These are phyloP conservation scores for Catalaphyllia jardinei DNA, from an alignment of 64 coral and sea anemone genomes.

Conservation along the genomic window DNA sequence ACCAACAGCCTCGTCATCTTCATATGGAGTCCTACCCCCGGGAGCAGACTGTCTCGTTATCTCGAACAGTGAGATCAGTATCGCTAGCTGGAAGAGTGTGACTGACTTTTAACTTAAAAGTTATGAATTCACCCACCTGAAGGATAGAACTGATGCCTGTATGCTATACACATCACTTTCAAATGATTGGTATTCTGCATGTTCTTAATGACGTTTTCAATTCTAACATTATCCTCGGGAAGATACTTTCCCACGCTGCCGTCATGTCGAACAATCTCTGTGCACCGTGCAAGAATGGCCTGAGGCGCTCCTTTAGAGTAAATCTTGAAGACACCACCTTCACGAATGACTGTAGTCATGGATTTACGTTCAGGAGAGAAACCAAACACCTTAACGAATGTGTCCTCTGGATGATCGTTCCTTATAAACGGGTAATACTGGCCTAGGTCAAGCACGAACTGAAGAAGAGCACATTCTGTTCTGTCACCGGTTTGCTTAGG, in stretches of 20 bases:
- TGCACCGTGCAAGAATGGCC: slow-evolving; percentile 34
- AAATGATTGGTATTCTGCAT: slow-evolving; percentile 53
- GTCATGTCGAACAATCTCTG: slow-evolving; percentile 6
- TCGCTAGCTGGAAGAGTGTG: neutral
- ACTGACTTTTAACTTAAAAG: neutral
- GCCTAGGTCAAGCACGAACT: slow-evolving; percentile 48
- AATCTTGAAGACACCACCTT: slow-evolving; percentile 26
- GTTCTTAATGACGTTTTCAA: slow-evolving; percentile 22
- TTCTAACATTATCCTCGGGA: neutral
- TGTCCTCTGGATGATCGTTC: slow-evolving; percentile 39
- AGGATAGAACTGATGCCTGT: neutral
- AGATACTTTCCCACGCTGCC: slow-evolving; percentile 15
- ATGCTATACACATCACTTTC: slow-evolving; percentile 66
- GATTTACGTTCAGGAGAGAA: slow-evolving; percentile 38
- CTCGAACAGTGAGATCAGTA: too few species aligned
- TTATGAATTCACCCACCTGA: neutral
- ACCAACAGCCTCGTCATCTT: too few species aligned
- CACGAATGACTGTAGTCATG: slow-evolving; percentile 58
- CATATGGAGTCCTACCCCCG: too few species aligned
- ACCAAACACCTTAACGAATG: slow-evolving; percentile 46
- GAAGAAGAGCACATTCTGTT: slow-evolving; percentile 64
- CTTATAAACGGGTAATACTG: slow-evolving; percentile 45
- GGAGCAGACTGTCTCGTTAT: too few species aligned
- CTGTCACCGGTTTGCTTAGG: slow-evolving; percentile 46
- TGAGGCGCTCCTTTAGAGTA: slow-evolving; percentile 61